These are phyloP conservation scores for Perodicticus potto DNA, from an alignment of 2,797 vertebrate species.

Conservation along the genomic window DNA sequence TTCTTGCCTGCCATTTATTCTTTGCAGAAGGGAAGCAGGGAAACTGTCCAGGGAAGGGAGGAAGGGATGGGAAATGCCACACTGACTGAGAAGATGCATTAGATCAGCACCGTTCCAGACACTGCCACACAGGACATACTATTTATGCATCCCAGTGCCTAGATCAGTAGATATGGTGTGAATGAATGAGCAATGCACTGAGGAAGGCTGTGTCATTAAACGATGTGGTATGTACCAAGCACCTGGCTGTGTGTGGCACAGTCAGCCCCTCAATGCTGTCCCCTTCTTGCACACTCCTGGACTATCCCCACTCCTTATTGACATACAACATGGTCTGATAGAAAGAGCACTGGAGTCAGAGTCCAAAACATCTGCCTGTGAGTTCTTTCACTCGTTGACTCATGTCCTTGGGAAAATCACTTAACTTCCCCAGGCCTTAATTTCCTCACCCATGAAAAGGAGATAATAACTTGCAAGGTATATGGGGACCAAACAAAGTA, in stretches of 20 bases:
- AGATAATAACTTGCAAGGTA: background rate
- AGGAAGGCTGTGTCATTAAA: background rate
- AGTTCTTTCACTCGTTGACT: background rate
- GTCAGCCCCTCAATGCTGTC: background rate
- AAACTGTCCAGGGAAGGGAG: background rate
- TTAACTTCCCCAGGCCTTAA: background rate
- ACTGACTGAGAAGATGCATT: background rate
- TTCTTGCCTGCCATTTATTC: background rate
- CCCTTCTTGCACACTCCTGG: background rate
- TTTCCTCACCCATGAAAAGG: background rate
- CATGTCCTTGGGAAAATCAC: background rate
- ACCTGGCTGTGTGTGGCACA: background rate
- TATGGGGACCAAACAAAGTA: background rate
- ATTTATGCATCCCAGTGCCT: background rate
- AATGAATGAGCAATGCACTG: background rate
- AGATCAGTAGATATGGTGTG: background rate
- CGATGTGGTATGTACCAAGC: too few species aligned
- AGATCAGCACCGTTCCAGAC: background rate
- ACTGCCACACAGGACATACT: background rate
- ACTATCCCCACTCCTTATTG: background rate
- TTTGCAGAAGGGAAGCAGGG: background rate
- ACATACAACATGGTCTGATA: background rate
- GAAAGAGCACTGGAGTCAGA: background rate
- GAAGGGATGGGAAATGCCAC: background rate
- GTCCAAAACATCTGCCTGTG: background rate